Evolutionary conservation across 2,888 invertebrate species (phyloP).

Genomic region (Monochamus alternatus): DNA sequence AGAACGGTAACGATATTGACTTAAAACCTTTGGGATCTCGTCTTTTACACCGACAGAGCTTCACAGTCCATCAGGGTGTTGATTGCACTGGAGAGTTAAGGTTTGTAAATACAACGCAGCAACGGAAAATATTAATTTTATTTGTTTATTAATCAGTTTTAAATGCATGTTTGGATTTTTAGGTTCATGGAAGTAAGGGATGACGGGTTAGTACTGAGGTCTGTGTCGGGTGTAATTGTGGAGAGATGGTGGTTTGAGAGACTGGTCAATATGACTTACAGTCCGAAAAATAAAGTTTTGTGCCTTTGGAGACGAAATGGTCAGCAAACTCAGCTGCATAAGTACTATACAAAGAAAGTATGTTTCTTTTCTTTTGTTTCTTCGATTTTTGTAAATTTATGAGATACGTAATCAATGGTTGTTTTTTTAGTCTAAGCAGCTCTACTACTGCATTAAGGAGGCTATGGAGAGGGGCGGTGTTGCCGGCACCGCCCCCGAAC

Average conservation of each 20-base stretch:
- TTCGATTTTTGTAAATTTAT: not conserved
- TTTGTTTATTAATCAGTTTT: too few relatives aligned
- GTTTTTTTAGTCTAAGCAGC: constrained; percentile 90
- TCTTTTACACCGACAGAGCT: constrained; percentile 95
- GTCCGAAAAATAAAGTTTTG: constrained; percentile 97
- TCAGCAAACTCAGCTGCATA: constrained; percentile 95
- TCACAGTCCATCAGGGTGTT: constrained; percentile 97
- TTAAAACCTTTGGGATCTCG: constrained; percentile 96
- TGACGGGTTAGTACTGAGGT: constrained; percentile 91
- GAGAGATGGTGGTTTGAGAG: constrained; percentile 99
- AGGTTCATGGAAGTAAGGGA: constrained; percentile 94
- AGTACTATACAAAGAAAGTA: constrained; percentile 99
- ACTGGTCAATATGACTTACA: constrained; percentile 99
- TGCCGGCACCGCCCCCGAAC: constrained; percentile 78
- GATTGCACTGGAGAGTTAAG: constrained; percentile 92
- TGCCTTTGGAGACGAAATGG: constrained; percentile 98
- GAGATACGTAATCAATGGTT: constrained; percentile 27
- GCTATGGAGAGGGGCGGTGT: constrained; percentile 96
- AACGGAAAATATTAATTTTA: too few relatives aligned
- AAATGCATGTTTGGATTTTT: not conserved
- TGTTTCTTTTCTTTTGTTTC: constrained; percentile 27
- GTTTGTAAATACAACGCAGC: constrained; percentile 22
- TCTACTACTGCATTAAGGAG: constrained; percentile 98
- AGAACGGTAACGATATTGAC: constrained; percentile 99
- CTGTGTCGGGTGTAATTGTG: constrained; percentile 88